Conservation (phyloP, 2,888 invertebrate species). For the Eilema depressum region DNA sequence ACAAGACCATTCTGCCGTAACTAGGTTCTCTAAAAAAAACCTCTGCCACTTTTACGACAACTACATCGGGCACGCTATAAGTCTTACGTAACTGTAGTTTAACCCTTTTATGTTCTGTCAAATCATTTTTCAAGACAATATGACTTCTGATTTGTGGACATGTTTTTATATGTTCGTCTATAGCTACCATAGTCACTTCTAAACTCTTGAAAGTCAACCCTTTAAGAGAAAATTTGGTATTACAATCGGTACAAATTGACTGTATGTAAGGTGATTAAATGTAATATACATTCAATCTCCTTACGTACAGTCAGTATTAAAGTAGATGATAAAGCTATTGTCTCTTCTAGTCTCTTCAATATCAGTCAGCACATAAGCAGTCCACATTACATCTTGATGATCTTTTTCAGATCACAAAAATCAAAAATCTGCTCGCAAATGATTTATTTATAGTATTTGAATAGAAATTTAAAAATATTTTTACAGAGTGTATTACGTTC, state of each 20-base stretch:
- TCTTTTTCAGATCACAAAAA: too few relatives aligned
- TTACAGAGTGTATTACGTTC: too few relatives aligned
- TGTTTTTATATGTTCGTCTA: neutral
- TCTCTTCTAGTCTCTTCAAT: too few relatives aligned
- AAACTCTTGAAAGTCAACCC: neutral
- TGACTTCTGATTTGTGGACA: neutral
- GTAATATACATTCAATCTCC: too few relatives aligned
- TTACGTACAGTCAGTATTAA: too few relatives aligned
- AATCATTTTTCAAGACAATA: neutral
- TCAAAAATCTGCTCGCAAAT: too few relatives aligned
- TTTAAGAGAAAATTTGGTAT: neutral
- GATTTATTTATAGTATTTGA: too few relatives aligned
- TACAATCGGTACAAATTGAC: neutral
- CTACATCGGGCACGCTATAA: conserved; percentile 18
- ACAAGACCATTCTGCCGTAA: conserved; percentile 29
- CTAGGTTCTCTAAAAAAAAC: conserved; percentile 40
- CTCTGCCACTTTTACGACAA: conserved; percentile 38
- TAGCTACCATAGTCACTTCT: neutral
- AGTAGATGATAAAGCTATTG: too few relatives aligned
- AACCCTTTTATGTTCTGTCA: neutral
- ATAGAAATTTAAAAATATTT: too few relatives aligned
- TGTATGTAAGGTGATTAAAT: too few relatives aligned
- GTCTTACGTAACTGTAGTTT: neutral
- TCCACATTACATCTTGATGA: too few relatives aligned
- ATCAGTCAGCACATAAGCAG: too few relatives aligned